phyloP scores from a whole-genome alignment of 2,113 vertebrate species.

The Lamprologus lemairii region DNA sequence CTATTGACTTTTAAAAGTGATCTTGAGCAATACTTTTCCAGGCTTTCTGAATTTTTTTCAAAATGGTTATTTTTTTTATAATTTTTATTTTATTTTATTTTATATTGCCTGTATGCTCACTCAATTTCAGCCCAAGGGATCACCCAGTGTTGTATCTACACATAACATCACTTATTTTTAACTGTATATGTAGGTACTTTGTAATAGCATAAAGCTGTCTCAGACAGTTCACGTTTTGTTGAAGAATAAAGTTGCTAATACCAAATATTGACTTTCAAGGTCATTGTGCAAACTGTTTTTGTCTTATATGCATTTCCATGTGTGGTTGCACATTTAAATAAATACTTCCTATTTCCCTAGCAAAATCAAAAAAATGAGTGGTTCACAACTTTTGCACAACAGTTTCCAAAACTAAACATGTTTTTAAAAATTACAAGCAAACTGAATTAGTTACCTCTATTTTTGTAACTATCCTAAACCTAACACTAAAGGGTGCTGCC shows the following conservation, averaged over 20 bases:
- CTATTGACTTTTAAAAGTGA: background rate
- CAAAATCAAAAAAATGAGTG: fast-evolving
- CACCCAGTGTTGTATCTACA: background rate
- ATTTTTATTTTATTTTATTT: too few species aligned
- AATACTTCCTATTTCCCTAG: background rate
- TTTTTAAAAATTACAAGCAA: background rate
- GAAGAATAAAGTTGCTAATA: background rate
- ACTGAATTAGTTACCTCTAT: background rate
- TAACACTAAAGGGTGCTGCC: fast-evolving
- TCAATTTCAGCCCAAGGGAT: background rate
- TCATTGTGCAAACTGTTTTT: background rate
- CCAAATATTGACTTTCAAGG: background rate
- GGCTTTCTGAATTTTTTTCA: background rate
- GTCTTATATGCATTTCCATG: background rate
- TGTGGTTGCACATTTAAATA: fast-evolving
- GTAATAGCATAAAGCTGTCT: fast-evolving
- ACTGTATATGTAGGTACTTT: background rate
- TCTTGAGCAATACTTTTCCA: background rate
- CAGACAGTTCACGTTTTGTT: background rate
- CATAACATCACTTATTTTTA: fast-evolving
- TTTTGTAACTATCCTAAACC: background rate
- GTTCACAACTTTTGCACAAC: fast-evolving
- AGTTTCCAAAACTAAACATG: background rate
- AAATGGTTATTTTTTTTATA: fast-evolving
- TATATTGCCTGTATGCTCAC: background rate